Evolutionary conservation across 2,797 vertebrate genomes (phyloP).

Genomic region (Myotis planiceps): DNA sequence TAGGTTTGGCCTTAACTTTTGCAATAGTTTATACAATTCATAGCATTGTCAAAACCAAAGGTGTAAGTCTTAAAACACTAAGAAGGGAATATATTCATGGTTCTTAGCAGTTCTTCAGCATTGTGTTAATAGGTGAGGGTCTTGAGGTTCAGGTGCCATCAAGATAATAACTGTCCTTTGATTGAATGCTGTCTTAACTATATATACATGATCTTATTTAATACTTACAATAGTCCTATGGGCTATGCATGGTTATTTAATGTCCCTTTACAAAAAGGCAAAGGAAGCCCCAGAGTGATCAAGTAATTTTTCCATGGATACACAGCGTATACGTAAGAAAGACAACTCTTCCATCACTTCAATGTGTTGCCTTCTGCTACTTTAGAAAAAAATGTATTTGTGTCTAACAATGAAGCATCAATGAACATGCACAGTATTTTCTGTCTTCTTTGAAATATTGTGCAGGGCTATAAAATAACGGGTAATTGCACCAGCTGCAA

Average conservation of each 20-base stretch:
- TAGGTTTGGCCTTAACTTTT: not conserved
- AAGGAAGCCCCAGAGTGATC: not conserved
- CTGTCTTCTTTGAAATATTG: not conserved
- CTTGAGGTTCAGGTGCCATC: not conserved
- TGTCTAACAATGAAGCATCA: not conserved
- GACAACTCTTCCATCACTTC: not conserved
- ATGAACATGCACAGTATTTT: not conserved
- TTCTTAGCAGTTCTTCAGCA: not conserved
- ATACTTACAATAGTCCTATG: not conserved
- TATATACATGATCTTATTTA: not conserved
- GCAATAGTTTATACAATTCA: not conserved
- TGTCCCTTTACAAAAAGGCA: not conserved
- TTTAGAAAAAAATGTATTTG: not conserved
- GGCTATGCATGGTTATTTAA: not conserved
- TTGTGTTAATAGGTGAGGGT: not conserved
- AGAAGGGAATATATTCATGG: not conserved
- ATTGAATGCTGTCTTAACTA: not conserved
- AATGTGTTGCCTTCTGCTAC: not conserved
- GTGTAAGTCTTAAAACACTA: not conserved
- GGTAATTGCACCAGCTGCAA: not conserved
- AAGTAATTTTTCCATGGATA: not conserved
- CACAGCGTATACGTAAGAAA: not conserved
- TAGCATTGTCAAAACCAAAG: not conserved
- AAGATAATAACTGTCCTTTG: not conserved
- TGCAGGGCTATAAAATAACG: not conserved